phyloP scores from a whole-genome alignment of 2,888 invertebrate species.

The Furcula furcula region DNA sequence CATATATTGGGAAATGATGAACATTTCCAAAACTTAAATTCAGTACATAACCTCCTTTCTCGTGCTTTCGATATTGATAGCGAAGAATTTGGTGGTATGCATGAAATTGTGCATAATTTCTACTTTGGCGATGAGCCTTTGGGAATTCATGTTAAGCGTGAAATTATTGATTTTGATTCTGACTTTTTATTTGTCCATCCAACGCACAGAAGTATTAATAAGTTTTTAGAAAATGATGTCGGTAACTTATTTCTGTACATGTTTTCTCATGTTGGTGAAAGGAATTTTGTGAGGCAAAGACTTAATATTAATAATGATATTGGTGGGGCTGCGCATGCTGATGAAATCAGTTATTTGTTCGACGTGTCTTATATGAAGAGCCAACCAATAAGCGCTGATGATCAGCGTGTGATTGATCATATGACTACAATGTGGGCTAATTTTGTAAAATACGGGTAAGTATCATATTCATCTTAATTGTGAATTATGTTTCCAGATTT shows the following conservation, averaged over 20 bases:
- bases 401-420: conserved; percentile 35
- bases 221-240: conserved; percentile 26
- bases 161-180: conserved; percentile 31
- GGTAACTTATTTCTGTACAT: conserved; percentile 33
- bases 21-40: conserved; percentile 1
- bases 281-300: conserved; percentile 25
- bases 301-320: conserved; percentile 16
- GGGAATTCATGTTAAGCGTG: conserved; percentile 8
- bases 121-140: conserved; percentile 35
- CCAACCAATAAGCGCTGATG: conserved; percentile 17
- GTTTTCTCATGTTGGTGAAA: conserved; percentile 40
- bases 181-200: conserved; percentile 38
- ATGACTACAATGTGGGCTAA: conserved; percentile 40
- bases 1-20: neutral
- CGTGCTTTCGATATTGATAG: conserved; percentile 22
- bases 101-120: conserved; percentile 23
- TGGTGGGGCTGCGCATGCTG: conserved; percentile 36
- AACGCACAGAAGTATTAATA: conserved; percentile 26
- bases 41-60: conserved; percentile 9
- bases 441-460: conserved; percentile 41
- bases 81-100: conserved; percentile 19
- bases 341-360: conserved; percentile 46
- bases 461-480: too few species aligned
- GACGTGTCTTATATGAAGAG: conserved; percentile 22
- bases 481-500: too few species aligned